phyloP scores from a whole-genome alignment of 1,140 invertebrate species.

The Solenopsis fugax region DNA sequence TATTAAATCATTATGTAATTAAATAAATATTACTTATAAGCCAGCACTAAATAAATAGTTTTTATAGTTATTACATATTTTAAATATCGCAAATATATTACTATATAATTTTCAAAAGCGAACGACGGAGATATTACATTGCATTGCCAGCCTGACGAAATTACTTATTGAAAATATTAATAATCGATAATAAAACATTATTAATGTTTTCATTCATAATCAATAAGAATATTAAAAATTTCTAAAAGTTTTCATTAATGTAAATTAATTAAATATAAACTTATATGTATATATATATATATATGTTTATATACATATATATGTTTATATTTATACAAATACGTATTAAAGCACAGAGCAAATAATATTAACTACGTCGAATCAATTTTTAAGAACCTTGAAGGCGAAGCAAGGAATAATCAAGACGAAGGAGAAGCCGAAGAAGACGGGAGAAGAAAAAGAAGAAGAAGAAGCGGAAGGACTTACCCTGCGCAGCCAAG shows the following conservation, averaged over 20 bases:
- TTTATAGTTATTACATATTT: too few relatives aligned
- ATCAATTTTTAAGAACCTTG: not conserved
- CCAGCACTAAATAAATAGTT: too few relatives aligned
- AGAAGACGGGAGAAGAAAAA: constrained; percentile 12
- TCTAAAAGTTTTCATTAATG: not conserved
- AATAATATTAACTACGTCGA: not conserved
- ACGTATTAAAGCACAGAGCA: not conserved
- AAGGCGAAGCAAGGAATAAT: constrained; percentile 17
- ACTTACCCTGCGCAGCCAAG: constrained; percentile 82
- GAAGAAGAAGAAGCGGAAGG: constrained; percentile 40
- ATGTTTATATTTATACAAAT: too few relatives aligned
- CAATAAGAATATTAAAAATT: not conserved
- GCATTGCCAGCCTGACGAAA: not conserved
- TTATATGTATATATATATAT: too few relatives aligned
- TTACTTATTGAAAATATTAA: not conserved
- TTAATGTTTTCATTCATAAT: too few relatives aligned
- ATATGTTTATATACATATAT: too few relatives aligned
- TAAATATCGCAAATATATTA: not conserved
- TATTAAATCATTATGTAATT: too few relatives aligned
- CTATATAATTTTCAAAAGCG: not conserved
- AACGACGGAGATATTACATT: not conserved
- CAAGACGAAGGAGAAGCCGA: constrained; percentile 7
- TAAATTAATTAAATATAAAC: not conserved
- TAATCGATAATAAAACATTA: not conserved
- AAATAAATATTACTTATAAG: too few relatives aligned